Base-by-base conservation (phyloP, 1,140 invertebrate species). In the Tribolium madens region DNA sequence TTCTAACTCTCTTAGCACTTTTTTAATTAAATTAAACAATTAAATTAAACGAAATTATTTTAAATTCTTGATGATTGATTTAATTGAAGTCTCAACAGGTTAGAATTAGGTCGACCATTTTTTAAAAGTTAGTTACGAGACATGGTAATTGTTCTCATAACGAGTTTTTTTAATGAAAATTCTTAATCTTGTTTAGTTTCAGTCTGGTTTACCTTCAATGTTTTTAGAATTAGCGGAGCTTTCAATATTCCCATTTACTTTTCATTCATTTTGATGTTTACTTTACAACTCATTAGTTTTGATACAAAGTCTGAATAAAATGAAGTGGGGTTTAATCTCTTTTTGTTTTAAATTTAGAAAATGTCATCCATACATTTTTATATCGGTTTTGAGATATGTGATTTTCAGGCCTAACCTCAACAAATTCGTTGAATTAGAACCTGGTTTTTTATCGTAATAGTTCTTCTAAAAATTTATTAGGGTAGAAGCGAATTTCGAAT, bases 21-120 rank as follows among this genome's bases (percentile, higher is more conserved):
- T 14, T 17, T 17, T 14, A 53, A 53, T 53, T 53, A n/a, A 26
- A n/a, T 57, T 57, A 26, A 57, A 57, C 15, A 53, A 53, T 53
- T 53, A n/a, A 26, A n/a, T 57, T 57, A 26, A 57, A 57, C n/a
- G 52, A n/a, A 57, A 57, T 57, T 57, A 57, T 57, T 57, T 57
- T 1, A 14, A 15, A 13, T 14, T 14, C 13, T 15, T 17, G 14
- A 1, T 14, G 46, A 14, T 14, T 14, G 46, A n/a, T 14, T 47
- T 47, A n/a, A n/a, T 47, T 47, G 2, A 3, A 26, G 1, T 26
- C 21, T 26, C 0, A 26, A 26, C 21, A 26, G 21, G 1, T 26
- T 26, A 5, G 21, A 26, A 26, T 26, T 26, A 3, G 21, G 21
- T 26, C 21, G 6, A 26, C 21, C 21, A 26, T 26, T 26, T 26